Base-by-base conservation (phyloP, 2,113 vertebrate species). In the Lepisosteus oculatus region DNA sequence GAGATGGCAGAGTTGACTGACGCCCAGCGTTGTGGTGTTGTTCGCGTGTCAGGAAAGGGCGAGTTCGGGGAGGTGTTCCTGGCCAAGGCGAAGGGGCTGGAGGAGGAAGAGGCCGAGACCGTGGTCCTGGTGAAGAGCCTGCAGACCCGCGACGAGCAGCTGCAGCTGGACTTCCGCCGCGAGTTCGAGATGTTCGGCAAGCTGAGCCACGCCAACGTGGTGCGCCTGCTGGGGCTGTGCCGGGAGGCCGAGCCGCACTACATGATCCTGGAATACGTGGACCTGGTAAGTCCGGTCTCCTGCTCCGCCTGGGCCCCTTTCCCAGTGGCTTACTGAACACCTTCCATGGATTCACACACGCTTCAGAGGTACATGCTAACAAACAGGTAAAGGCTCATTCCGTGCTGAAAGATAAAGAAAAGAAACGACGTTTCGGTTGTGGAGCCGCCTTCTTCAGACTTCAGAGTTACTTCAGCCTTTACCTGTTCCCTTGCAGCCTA, bases 151-250 rank as follows among this genome's bases (percentile, higher is more conserved):
- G 97, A 98, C 0, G 96, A 97, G 75, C 94, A 95, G 81, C 90
- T 95, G 2, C 97, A 96, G 83, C 84, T 94, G 67, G 94, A 97
- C 77, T 99, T 98, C 84, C 89, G 94, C 3, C 88, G 96, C 1
- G 96, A 99, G 79, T 90, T 94, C 0, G 96, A 99, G 77, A 98
- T 99, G 97, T 99, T 99, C 6, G 89, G 93, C 79, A 98, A 97
- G 84, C 91, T 99, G 74, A 96, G 87, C 80, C 96, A 98, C 9
- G 54, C 87, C 82, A 96, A 96, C 0, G 87, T 99, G 3, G 94
- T 93, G 71, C 93, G 91, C 17, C 90, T 99, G 61, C 77, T 99
- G 83, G 97, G 95, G 17, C 88, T 98, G 77, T 98, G 97, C 77
- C 88, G 93, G 0, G 97, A 98, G 80, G 84, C 87, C 0, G 95